Evolutionary conservation across 2,888 invertebrate species (phyloP), one percentile per base, ranked within the genome.

Genomic region (Dione vanillae): DNA sequence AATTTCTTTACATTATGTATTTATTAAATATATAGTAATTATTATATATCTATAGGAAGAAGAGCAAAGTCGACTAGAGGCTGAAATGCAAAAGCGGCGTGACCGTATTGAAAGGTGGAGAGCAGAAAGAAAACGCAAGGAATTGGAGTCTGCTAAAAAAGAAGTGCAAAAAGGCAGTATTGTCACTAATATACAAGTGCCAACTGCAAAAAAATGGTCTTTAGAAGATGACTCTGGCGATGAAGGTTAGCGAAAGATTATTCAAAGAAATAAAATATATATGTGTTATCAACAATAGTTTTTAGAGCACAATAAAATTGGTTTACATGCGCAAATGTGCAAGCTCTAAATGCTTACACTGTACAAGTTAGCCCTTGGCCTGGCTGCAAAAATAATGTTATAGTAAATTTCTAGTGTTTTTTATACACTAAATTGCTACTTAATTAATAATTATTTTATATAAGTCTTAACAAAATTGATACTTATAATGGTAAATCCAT

Each of bases 41-140:
- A n/a, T n/a, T n/a, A n/a, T n/a, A n/a, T 61, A 16, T 40, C 16
- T 51, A 7, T 67, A 97, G 95, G 98, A 98, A 89, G 97, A 97
- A 83, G 98, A 98, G 82, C 97, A 98, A 82, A 96, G 96, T 78
- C 95, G 97, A 40, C 89, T 99, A 40, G 99, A 99, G 87, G 92
- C 96, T 19, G 99, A 99, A 92, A 99, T 99, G 99, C 98, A 97
- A 82, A 98, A 98, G 85, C 94, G 99, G 6, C 94, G 99, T 1
- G 99, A 99, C 79, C 95, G 99, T 65, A 99, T 99, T 75, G 99
- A 99, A 87, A 95, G 98, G 66, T 99, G 99, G 99, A 94, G 99
- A 58, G 97, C 98, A 0, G 98, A 99, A 80, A 95, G 98, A 14
- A 98, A 98, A 86, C 96, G 97, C 76, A 97, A 96, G 80, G 97